Evolutionary conservation across 2,888 invertebrate species (phyloP).

Genomic region (Bembecia ichneumoniformis): DNA sequence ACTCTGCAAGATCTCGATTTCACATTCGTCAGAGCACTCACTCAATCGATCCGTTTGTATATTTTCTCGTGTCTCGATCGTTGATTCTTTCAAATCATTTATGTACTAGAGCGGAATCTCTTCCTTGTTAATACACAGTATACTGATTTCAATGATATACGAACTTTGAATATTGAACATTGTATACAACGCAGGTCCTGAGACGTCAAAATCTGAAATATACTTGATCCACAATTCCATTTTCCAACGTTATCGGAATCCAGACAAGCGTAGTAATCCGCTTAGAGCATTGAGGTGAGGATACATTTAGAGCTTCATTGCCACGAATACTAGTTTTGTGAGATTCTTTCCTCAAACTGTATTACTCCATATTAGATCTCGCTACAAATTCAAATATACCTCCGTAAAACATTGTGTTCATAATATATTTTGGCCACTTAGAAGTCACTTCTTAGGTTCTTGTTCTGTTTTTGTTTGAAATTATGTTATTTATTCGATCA

Average conservation of each 20-base stretch:
- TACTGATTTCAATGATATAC: too few relatives aligned
- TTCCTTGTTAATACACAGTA: not conserved
- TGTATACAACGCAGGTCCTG: too few relatives aligned
- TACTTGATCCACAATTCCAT: not conserved
- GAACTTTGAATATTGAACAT: too few relatives aligned
- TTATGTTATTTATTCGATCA: conserved; percentile 23
- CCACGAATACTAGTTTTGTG: conserved; percentile 2
- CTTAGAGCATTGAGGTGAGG: conserved; percentile 4
- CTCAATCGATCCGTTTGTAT: conserved; percentile 24
- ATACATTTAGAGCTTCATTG: conserved; percentile 1
- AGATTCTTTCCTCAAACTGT: conserved; percentile 5
- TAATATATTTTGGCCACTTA: too few relatives aligned
- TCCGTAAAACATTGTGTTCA: too few relatives aligned
- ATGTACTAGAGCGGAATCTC: conserved; percentile 3
- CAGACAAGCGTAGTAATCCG: conserved; percentile 8
- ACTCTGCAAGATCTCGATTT: conserved; percentile 60
- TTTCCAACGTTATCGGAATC: conserved; percentile 4
- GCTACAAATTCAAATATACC: too few relatives aligned
- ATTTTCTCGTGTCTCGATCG: conserved; percentile 16
- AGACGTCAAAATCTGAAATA: conserved; percentile 1
- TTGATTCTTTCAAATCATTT: conserved; percentile 1
- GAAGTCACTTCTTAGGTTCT: conserved; percentile 1
- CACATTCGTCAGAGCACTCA: conserved; percentile 37
- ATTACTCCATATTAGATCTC: not conserved
- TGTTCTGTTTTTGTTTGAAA: conserved; percentile 22